Evolutionary conservation across 2,797 vertebrate species (phyloP).

Genomic region (Tamandua tetradactyla): DNA sequence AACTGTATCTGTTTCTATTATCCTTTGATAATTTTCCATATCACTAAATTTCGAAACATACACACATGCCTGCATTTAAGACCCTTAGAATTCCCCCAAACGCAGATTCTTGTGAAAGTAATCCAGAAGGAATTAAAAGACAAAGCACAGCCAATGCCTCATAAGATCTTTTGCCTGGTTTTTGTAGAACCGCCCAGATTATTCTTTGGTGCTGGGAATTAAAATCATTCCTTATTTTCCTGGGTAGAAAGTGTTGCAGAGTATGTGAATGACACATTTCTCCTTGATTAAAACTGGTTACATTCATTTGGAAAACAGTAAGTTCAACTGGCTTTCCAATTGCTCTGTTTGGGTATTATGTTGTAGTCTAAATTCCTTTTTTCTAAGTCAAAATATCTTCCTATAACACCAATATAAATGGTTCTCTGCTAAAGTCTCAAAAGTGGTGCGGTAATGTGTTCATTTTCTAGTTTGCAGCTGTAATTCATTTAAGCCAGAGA

Average conservation of each 20-base stretch:
- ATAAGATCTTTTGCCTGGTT: not conserved
- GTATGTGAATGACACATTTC: not conserved
- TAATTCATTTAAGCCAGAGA: conserved; percentile 47
- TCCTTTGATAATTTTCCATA: not conserved
- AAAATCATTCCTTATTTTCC: conserved; percentile 19
- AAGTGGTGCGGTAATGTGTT: not conserved
- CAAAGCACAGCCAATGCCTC: not conserved
- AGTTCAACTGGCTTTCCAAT: not conserved
- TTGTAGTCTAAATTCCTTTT: conserved; percentile 38
- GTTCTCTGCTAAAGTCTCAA: not conserved
- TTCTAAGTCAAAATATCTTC: conserved; percentile 40
- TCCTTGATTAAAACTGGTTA: conserved; percentile 24
- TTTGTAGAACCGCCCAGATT: conserved; percentile 7
- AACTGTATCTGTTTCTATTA: not conserved
- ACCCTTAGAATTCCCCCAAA: not conserved
- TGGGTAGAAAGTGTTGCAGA: not conserved
- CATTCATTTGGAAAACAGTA: conserved; percentile 41
- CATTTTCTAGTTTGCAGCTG: not conserved
- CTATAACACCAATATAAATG: not conserved
- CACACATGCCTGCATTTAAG: not conserved
- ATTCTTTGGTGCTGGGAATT: not conserved
- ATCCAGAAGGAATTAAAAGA: not conserved
- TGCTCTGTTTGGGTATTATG: not conserved
- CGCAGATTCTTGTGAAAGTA: not conserved
- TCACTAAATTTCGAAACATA: conserved; percentile 16